phyloP scores from a whole-genome alignment of 2,113 vertebrate species.

The Paramisgurnus dabryanus region DNA sequence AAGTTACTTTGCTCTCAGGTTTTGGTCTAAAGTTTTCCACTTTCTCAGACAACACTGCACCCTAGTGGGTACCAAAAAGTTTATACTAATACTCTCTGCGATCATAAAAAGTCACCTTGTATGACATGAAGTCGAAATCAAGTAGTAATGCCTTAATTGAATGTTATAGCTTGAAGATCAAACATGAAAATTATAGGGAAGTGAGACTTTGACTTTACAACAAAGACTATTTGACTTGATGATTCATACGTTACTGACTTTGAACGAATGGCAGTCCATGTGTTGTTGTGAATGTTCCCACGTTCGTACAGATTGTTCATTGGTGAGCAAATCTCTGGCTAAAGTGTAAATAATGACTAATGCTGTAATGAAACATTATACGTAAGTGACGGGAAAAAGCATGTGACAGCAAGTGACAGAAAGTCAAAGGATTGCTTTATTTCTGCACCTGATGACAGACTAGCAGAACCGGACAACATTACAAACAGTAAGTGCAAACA shows the following conservation, averaged over 20 bases:
- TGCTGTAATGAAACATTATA: background rate
- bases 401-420: conserved; percentile 2
- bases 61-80: conserved; percentile 40
- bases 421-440: conserved; percentile 12
- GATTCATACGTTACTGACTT: background rate
- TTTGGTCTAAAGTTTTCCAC: background rate
- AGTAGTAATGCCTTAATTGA: background rate
- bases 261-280: background rate
- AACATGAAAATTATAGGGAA: background rate
- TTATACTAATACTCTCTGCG: background rate
- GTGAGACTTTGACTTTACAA: background rate
- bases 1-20: background rate
- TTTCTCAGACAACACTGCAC: conserved; percentile 44
- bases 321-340: background rate
- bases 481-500: conserved; percentile 1
- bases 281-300: background rate
- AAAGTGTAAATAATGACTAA: conserved; percentile 15
- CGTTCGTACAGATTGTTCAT: conserved; percentile 8
- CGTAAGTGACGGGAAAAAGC: background rate
- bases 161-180: background rate
- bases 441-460: background rate
- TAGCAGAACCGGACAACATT: background rate
- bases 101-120: background rate
- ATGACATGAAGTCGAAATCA: background rate
- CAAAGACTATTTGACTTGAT: background rate